Base-by-base conservation (phyloP, 2,888 invertebrate genomes). In the Sminthurinus aureus region DNA sequence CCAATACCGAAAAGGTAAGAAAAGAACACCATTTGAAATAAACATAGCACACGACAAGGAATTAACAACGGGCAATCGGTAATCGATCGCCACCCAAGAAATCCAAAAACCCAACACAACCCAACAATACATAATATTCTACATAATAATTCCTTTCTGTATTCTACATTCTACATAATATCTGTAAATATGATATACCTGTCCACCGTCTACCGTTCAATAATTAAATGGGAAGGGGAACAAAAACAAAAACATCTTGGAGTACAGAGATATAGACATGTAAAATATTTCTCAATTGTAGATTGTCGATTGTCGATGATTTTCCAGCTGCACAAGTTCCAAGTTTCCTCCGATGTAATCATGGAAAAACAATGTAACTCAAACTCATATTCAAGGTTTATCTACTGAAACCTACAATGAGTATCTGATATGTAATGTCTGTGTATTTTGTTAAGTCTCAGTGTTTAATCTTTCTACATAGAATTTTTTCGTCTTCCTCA, bases 301-400 rank as follows among this genome's bases (percentile, higher is more conserved):
- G 38, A 38, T 38, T 4, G 6, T 38, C 1, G 38, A 38, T 38
- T n/a, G n/a, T n/a, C 1, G 50, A 75, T 51, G 51, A 1, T 52
- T 52, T 76, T 58, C 58, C 76, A 76, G 76, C 76, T 76, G 76
- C 76, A 74, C 8, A 38, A 38, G 38, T 74, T 15, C 26, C 8
- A 38, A 38, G 38, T 74, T 15, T 74, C 26, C 38, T 26, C 71
- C 22, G 76, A 76, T 76, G 76, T 76, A 76, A 76, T 76, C 58
- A 58, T 58, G 52, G 4, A 58, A 52, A 76, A 76, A 76, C 58
- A 76, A 76, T 76, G 76, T 51, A 76, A 50, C 76, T 22, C 8
- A 73, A 73, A 15, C 73, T 58, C 58, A 58, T 13, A 18, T 58
- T 15, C 18, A 58, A 58, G 58, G 58, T 58, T 15, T 9, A 58